Conservation (phyloP, 2,888 invertebrate genomes). For the Drosophila ustulata region DNA sequence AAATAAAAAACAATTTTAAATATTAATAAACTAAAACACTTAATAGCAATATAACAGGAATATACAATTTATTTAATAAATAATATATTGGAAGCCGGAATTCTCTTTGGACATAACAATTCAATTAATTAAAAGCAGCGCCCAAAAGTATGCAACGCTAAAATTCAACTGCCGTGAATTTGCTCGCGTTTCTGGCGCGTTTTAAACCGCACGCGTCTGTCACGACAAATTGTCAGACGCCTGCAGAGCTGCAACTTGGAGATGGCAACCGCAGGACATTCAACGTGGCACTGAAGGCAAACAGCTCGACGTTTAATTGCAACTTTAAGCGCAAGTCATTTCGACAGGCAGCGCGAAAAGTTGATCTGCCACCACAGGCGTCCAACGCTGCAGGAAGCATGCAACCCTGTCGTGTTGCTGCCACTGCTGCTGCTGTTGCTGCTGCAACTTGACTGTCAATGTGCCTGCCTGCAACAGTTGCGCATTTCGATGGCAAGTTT, state of each 20-base stretch:
- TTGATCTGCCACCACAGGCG: slow-evolving; percentile 47
- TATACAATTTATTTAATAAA: no score
- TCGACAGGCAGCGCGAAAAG: slow-evolving; percentile 56
- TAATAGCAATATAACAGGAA: no score
- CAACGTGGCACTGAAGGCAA: slow-evolving; percentile 31
- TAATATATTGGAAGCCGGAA: no score
- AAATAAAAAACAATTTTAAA: no score
- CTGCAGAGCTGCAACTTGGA: slow-evolving; percentile 1
- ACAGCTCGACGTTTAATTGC: slow-evolving; percentile 66
- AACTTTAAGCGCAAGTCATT: slow-evolving; percentile 72
- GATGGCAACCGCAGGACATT: slow-evolving; percentile 28
- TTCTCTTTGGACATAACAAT: not conserved
- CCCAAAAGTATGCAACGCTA: slow-evolving; percentile 4
- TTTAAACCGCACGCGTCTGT: slow-evolving; percentile 23
- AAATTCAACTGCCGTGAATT: not conserved
- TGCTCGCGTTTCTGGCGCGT: not conserved
- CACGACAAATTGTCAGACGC: not conserved
- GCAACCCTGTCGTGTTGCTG: slow-evolving; percentile 1
- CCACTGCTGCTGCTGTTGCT: not conserved
- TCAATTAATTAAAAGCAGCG: not conserved
- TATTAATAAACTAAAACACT: no score
- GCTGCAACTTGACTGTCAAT: not conserved
- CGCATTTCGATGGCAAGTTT: slow-evolving; percentile 61
- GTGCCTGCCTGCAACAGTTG: slow-evolving; percentile 38
- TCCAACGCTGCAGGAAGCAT: slow-evolving; percentile 14